These are phyloP conservation scores for Trinectes maculatus DNA, from an alignment of 2,113 vertebrate species.

Conservation along the genomic window DNA sequence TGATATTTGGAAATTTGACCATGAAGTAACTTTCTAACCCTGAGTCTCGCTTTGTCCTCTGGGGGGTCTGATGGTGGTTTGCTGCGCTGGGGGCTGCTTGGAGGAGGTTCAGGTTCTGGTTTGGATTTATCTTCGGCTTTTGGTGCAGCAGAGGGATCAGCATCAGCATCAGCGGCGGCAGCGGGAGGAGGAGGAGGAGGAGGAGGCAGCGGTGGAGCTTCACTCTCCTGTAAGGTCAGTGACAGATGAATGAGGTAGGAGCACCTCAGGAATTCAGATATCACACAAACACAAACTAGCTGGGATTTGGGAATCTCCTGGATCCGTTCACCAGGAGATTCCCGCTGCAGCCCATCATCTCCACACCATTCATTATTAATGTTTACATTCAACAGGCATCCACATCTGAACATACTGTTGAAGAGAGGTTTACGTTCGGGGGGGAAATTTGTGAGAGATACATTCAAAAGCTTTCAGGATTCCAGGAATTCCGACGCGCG, in stretches of 20 bases:
- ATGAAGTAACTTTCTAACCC: slow-evolving; percentile 29
- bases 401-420: too few species aligned
- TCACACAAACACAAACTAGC: too few species aligned
- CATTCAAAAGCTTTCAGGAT: too few species aligned
- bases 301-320: too few species aligned
- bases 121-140: slow-evolving; percentile 42
- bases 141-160: slow-evolving; percentile 15
- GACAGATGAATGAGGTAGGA: background rate
- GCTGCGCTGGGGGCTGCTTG: slow-evolving; percentile 24
- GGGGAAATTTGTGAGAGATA: too few species aligned
- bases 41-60: slow-evolving; percentile 52
- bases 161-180: background rate
- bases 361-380: too few species aligned
- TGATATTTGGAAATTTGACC: background rate
- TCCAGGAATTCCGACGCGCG: background rate
- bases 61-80: slow-evolving; percentile 20
- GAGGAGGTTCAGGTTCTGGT: slow-evolving; percentile 11
- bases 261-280: background rate
- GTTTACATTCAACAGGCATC: too few species aligned
- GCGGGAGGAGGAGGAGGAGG: slow-evolving; percentile 2
- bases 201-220: slow-evolving; percentile 30
- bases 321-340: too few species aligned
- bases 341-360: too few species aligned
- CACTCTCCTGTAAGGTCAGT: slow-evolving; percentile 57
- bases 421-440: too few species aligned